Evolutionary conservation across 2,888 invertebrate genomes (phyloP).

Genomic region (Cetonia aurata): DNA sequence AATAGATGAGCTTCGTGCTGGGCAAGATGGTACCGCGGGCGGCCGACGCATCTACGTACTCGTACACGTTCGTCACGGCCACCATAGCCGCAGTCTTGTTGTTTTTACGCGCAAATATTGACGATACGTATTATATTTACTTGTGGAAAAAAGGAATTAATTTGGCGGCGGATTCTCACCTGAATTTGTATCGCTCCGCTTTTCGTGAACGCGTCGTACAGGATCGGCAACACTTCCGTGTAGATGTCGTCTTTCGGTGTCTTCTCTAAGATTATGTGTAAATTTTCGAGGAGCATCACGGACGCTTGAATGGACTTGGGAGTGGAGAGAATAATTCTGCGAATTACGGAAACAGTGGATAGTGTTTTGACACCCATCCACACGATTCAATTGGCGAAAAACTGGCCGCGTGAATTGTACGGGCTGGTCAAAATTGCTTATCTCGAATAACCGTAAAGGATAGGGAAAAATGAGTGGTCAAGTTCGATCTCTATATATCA

Average conservation of each 20-base stretch:
- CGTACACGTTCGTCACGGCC: constrained; percentile 87
- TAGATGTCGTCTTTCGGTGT: constrained; percentile 84
- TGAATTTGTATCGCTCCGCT: constrained; percentile 91
- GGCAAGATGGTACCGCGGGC: constrained; percentile 85
- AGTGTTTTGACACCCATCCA: too few relatives aligned
- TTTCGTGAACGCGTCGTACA: constrained; percentile 85
- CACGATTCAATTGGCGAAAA: too few relatives aligned
- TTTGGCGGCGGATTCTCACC: constrained; percentile 70
- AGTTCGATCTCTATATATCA: too few relatives aligned
- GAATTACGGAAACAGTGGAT: neutral
- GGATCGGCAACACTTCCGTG: constrained; percentile 86
- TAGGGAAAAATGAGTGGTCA: too few relatives aligned
- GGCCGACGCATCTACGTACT: constrained; percentile 85
- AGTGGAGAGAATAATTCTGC: constrained; percentile 79
- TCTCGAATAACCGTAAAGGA: too few relatives aligned
- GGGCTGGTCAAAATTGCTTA: too few relatives aligned
- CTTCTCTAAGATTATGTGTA: constrained; percentile 90
- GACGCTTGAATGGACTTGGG: constrained; percentile 88
- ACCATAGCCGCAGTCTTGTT: constrained; percentile 87
- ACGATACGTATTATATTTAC: neutral
- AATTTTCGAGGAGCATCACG: constrained; percentile 88
- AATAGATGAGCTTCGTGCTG: constrained; percentile 84
- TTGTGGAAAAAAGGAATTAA: neutral
- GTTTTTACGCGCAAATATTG: neutral
- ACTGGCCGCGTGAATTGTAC: too few relatives aligned